Percentiles rank a stretch among this genome's conserved stretches.
These are phyloP conservation scores for Thymelicus sylvestris DNA, from an alignment of 2,888 invertebrate species.

Conservation along the genomic window DNA sequence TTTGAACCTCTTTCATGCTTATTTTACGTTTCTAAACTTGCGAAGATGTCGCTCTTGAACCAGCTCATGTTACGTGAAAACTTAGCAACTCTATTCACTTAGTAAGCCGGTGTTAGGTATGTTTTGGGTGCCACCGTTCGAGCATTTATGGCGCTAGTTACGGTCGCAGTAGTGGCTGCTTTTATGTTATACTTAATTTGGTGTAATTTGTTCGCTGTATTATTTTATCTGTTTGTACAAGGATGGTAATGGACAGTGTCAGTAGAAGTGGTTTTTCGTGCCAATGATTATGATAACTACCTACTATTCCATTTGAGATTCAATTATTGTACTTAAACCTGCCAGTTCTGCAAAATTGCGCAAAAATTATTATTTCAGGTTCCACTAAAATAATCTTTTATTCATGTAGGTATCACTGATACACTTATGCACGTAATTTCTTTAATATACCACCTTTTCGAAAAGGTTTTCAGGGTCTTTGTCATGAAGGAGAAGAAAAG, in stretches of 20 bases:
- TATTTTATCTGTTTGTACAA: constrained; percentile 1
- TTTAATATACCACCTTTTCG: too few species aligned
- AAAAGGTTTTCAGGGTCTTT: too few species aligned
- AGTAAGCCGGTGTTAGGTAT: not conserved
- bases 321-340: too few species aligned
- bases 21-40: constrained; percentile 17
- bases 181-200: constrained; percentile 10
- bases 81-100: constrained; percentile 9
- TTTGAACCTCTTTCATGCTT: constrained; percentile 24
- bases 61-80: constrained; percentile 3
- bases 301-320: too few species aligned
- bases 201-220: constrained; percentile 3
- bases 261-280: not conserved
- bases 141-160: not conserved
- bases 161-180: not conserved
- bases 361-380: too few species aligned
- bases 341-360: too few species aligned
- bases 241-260: not conserved
- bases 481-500: too few species aligned
- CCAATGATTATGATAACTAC: not conserved
- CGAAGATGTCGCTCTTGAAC: constrained; percentile 4
- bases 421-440: too few species aligned
- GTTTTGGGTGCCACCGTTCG: not conserved
- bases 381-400: too few species aligned
- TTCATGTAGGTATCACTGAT: too few species aligned